Conservation (phyloP, 2,888 invertebrate genomes). For the Xestia sexstrigata region DNA sequence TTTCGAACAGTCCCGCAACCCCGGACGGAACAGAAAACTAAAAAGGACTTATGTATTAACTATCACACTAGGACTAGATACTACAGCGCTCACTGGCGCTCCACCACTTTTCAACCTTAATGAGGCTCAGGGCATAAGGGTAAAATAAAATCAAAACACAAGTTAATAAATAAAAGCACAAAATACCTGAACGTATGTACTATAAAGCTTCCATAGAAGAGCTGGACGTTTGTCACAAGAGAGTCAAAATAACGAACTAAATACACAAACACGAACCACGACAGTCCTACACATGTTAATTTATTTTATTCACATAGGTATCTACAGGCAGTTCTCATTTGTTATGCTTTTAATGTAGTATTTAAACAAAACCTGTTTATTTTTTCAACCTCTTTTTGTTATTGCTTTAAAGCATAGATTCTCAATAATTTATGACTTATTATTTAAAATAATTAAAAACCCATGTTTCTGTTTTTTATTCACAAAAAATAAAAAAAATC, state of each 20-base stretch:
- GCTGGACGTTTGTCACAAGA: slow-evolving; percentile 41
- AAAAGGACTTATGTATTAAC: background rate
- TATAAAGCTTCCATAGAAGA: slow-evolving; percentile 51
- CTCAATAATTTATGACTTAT: background rate
- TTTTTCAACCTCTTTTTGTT: background rate
- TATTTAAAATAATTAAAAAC: background rate
- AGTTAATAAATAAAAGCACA: slow-evolving; percentile 9
- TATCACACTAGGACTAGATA: background rate
- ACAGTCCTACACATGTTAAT: slow-evolving; percentile 38
- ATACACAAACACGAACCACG: slow-evolving; percentile 21
- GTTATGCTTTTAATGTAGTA: slow-evolving; percentile 2
- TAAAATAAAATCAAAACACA: background rate
- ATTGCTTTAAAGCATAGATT: background rate
- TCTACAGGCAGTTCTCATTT: slow-evolving; percentile 57
- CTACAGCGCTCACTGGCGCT: too few relatives aligned
- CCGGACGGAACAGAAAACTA: too few relatives aligned
- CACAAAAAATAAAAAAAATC: background rate
- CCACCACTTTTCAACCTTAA: too few relatives aligned
- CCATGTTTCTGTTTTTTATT: background rate
- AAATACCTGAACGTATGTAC: slow-evolving; percentile 59
- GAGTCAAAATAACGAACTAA: slow-evolving; percentile 59
- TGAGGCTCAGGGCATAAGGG: too few relatives aligned
- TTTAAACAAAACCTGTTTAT: slow-evolving; percentile 17
- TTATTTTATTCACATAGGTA: slow-evolving; percentile 52
- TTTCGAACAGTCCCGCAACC: too few relatives aligned